Conservation (phyloP, 2,888 invertebrate species). For the Graphium colonna region DNA sequence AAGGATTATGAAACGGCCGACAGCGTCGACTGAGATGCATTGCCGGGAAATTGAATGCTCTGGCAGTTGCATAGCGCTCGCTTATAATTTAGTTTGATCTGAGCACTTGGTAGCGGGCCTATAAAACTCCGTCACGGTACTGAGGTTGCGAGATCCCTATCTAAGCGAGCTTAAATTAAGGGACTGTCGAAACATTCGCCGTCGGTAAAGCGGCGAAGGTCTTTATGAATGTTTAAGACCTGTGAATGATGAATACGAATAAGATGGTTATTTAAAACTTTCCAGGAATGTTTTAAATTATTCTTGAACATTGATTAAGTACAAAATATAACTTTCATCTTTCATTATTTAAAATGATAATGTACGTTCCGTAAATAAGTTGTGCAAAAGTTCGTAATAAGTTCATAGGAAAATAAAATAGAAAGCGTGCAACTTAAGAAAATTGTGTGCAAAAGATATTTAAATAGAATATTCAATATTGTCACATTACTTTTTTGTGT, state of each 20-base stretch:
- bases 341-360: too few species aligned
- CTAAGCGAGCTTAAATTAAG: slow-evolving; percentile 12
- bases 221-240: slow-evolving; percentile 7
- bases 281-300: too few species aligned
- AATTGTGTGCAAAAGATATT: too few species aligned
- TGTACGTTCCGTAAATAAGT: too few species aligned
- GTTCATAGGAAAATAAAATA: too few species aligned
- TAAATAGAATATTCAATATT: too few species aligned
- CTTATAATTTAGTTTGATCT: slow-evolving; percentile 66
- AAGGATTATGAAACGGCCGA: slow-evolving; percentile 73
- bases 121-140: slow-evolving; percentile 15
- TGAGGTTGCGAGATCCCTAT: slow-evolving; percentile 12
- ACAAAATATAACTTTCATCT: too few species aligned
- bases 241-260: background rate
- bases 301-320: too few species aligned
- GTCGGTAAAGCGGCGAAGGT: background rate
- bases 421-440: too few species aligned
- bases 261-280: background rate
- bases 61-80: slow-evolving; percentile 37
- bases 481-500: too few species aligned
- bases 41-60: slow-evolving; percentile 69
- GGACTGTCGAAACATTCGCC: slow-evolving; percentile 10
- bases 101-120: slow-evolving; percentile 21
- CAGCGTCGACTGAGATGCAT: slow-evolving; percentile 65
- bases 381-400: too few species aligned